Conservation (phyloP, 1,140 invertebrate genomes). For the Lamellibrachia luymesi region DNA sequence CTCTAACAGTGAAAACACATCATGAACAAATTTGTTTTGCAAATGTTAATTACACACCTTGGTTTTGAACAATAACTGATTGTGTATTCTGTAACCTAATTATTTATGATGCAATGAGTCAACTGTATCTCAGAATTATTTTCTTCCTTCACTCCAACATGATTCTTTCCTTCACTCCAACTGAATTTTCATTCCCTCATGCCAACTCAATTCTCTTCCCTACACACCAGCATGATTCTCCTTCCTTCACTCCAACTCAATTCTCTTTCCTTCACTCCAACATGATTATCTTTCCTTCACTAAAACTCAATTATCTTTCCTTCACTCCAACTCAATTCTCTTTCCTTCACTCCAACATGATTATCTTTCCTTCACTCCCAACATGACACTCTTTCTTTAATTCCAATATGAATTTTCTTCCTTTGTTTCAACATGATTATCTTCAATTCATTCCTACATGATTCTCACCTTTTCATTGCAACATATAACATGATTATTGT, state of each 20-base stretch:
- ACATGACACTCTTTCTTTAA: background rate
- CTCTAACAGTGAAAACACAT: background rate
- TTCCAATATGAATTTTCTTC: background rate
- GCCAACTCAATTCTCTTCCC: background rate
- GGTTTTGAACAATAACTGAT: too few relatives aligned
- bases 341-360: background rate
- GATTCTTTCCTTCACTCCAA: too few relatives aligned
- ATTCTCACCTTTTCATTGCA: background rate
- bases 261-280: background rate
- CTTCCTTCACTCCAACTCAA: background rate
- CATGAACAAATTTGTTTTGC: too few relatives aligned
- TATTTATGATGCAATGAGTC: too few relatives aligned
- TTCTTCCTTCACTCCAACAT: too few relatives aligned
- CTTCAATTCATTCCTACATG: background rate
- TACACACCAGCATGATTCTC: background rate
- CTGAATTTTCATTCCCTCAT: background rate
- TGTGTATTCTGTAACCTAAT: too few relatives aligned
- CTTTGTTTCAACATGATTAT: background rate
- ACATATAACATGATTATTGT: background rate
- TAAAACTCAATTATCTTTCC: background rate
- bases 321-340: background rate
- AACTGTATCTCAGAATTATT: too few relatives aligned
- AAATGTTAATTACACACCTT: too few relatives aligned
- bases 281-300: background rate
- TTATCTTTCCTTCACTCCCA: background rate